Evolutionary conservation across 2,888 invertebrate species (phyloP), one percentile per base, ranked within the genome.

Genomic region (Rotaria magnacalcarata): DNA sequence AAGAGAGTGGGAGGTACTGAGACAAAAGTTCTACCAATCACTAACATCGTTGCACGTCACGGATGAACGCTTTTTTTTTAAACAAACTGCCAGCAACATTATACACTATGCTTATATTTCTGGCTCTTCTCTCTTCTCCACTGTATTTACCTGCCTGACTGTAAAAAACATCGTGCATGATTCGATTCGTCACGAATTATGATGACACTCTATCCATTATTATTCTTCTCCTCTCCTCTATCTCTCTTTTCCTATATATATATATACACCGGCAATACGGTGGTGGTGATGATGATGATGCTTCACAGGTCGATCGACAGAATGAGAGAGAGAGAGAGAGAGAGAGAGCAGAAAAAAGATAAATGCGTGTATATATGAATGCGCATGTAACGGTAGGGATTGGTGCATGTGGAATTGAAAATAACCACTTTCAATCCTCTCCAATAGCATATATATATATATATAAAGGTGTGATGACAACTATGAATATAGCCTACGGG

Each of bases 11-110:
- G 34, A 34, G 58, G 67, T 67, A 67, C 67, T 67, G 27, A 67
- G 67, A 67, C 67, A 67, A 60, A 34, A 67, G 67, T 67, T 67
- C 67, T 67, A 67, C 67, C 67, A 67, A 67, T 67, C 67, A 34
- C 34, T 67, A 34, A 34, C 34, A 67, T 67, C 27, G 27, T 67
- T 34, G 19, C 14, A 34, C 34, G 67, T 67, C 67, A 67, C 34
- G 67, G 67, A 41, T 60, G 67, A 67, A 67, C 34, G 67, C 34
- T 14, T 34, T 67, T 58, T 54, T 54, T 54, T 27, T 34, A 34
- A 60, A 60, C 58, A 60, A 67, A 67, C 67, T 67, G 67, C 67
- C 67, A 67, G 67, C 34, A 67, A 67, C 41, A 34, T 67, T 41
- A 27, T 16, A 34, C 16, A 34, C 34, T 24, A 6, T 56, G 6